Base-by-base conservation (phyloP, 2,888 invertebrate species). In the Agrochola circellaris region DNA sequence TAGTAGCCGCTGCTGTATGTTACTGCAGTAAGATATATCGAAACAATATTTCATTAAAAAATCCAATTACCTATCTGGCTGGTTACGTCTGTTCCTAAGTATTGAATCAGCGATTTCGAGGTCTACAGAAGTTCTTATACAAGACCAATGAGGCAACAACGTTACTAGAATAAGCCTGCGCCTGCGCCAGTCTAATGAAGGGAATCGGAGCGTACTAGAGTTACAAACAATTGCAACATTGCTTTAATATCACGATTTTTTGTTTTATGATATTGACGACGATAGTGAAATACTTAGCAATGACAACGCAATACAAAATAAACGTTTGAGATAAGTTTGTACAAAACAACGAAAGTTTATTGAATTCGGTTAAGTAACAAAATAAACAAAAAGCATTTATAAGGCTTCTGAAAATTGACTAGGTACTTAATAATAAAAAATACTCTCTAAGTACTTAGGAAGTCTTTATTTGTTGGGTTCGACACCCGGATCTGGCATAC, bases 141-240 rank as follows among this genome's bases (percentile, higher is more conserved):
- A 84, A 77, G 61, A 42, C 17, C 78, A 83, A 45, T 84, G 74
- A 83, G 66, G 84, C 75, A 84, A 86, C 42, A 68, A 42, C 65
- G n/a, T 23, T 38, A 58, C 48, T 45, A 51, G 69, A 65, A 71
- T 65, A 72, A 54, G 54, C 51, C n/a, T 60, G 64, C 84, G 82
- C 73, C 70, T 74, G 77, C 83, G 75, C 61, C 68, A 72, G 51
- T 62, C 79, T 86, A 78, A 86, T 83, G 83, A 86, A 84, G 87
- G 84, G 84, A 78, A 84, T 75, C 87, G 84, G 66, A 83, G 75
- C 84, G 84, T 83, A 75, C 13, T 75, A 60, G 20, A 38, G 65
- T 86, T 73, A 61, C 86, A 62, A 78, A 60, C n/a, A 60, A 56
- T 84, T 84, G 58, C 87, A 66, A 67, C 72, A 75, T 34, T 38